phyloP scores from a whole-genome alignment of 2,797 vertebrate genomes.

The Apogon hyalosoma region DNA sequence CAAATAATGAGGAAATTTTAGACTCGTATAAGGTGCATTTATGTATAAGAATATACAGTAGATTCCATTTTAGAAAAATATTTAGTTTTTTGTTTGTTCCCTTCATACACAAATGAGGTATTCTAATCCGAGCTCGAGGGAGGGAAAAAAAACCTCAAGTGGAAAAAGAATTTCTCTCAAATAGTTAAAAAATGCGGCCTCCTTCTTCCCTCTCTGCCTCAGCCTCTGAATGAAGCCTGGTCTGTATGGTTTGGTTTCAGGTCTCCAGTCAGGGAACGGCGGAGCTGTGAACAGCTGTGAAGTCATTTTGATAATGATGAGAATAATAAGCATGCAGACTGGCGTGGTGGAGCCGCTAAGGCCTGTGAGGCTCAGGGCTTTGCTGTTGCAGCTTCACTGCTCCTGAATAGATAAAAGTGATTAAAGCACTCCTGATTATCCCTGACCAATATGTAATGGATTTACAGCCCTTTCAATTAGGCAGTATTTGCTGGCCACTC shows the following conservation, averaged over 20 bases:
- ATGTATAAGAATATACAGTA: slow-evolving; percentile 10
- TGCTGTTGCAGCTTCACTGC: slow-evolving; percentile 98
- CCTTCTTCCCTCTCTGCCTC: slow-evolving; percentile 7
- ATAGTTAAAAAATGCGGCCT: slow-evolving; percentile 17
- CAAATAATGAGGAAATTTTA: slow-evolving; percentile 67
- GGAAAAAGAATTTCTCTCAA: slow-evolving; percentile 18
- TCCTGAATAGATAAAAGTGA: slow-evolving; percentile 99
- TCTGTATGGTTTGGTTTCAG: slow-evolving; percentile 76
- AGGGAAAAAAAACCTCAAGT: slow-evolving; percentile 12
- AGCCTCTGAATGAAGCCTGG: slow-evolving; percentile 85
- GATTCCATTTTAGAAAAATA: slow-evolving; percentile 41
- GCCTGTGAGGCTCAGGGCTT: slow-evolving; percentile 93
- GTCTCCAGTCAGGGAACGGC: slow-evolving; percentile 93
- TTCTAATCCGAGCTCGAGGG: slow-evolving; percentile 19
- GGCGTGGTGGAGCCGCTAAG: slow-evolving; percentile 77
- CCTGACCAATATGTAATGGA: slow-evolving; percentile 99
- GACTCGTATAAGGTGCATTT: slow-evolving; percentile 55
- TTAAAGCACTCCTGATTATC: slow-evolving; percentile 99
- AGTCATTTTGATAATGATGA: slow-evolving; percentile 99
- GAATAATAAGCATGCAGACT: slow-evolving; percentile 93
- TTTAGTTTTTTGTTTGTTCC: slow-evolving; percentile 41
- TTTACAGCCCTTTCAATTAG: slow-evolving; percentile 99
- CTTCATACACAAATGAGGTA: slow-evolving; percentile 19
- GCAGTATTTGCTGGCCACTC: slow-evolving; percentile 97
- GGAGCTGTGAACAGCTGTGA: slow-evolving; percentile 95